These are phyloP conservation scores for Remorina albescens DNA, from an alignment of 2,797 vertebrate species.

Conservation along the genomic window DNA sequence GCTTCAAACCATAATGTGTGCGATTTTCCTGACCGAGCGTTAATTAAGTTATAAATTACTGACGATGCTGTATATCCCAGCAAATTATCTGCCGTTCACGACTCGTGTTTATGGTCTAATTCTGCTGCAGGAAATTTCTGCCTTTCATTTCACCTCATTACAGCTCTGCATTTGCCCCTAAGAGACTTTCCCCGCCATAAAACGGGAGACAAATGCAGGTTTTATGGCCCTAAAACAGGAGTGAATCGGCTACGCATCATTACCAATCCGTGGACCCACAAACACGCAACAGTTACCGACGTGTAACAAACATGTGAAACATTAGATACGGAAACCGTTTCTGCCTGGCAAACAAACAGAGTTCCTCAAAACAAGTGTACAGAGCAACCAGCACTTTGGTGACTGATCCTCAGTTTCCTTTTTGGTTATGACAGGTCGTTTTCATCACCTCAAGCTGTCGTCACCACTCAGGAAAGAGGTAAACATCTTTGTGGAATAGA, in stretches of 20 bases:
- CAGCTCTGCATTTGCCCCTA: constrained; percentile 37
- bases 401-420: too few species aligned
- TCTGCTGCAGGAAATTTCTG: constrained; percentile 61
- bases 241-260: constrained; percentile 29
- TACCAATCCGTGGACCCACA: constrained; percentile 17
- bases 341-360: not conserved
- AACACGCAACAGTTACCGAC: not conserved
- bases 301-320: constrained; percentile 1
- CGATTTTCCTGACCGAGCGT: constrained; percentile 33
- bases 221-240: constrained; percentile 72
- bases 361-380: constrained; percentile 11
- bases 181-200: constrained; percentile 63
- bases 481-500: too few species aligned
- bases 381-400: not conserved
- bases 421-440: too few species aligned
- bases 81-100: constrained; percentile 30
- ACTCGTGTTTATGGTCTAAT: constrained; percentile 53
- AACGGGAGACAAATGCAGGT: constrained; percentile 63
- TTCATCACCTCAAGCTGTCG: too few species aligned
- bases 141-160: constrained; percentile 66
- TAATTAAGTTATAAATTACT: constrained; percentile 61
- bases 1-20: constrained; percentile 11
- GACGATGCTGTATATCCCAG: constrained; percentile 12
- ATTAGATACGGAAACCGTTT: constrained; percentile 25
- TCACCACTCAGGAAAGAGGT: too few species aligned